Evolutionary conservation across 2,113 vertebrate genomes (phyloP), one percentile per base, ranked within the genome.

Genomic region (Scomber japonicus): DNA sequence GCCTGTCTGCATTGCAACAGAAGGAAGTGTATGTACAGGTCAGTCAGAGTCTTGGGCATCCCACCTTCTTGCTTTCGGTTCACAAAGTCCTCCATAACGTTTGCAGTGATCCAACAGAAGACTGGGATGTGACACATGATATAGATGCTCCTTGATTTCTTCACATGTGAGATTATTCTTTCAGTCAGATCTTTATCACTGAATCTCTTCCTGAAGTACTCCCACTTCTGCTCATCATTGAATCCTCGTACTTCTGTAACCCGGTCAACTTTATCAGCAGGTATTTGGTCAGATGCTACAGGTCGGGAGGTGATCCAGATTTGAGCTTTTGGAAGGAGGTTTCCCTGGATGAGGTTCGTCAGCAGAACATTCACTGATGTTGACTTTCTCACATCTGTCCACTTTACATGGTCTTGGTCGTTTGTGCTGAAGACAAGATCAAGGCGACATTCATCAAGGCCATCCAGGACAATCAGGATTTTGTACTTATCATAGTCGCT

Each of bases 231-330:
- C 1, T 73, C 78, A 0, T 88, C 80, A 12, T 82, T 88, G 57
- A 91, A 91, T 71, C 87, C 87, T 71, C 82, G 78, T 17, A 91
- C 89, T 15, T 89, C 84, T 49, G 84, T 91, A 48, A 89, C 54
- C 0, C 78, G 84, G 31, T 81, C 54, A 16, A 91, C 40, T 27
- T 65, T 68, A 40, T 5, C 13, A 50, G 6, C 2, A 54, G 82
- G 85, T 63, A 91, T 82, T 16, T 1, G 0, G 49, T 61, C 83
- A 1, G 72, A 80, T 1, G 87, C 87, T 54, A 85, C 87, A 46
- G 87, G 89, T 0, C 82, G 65, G 17, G 87, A 85, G 11, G 87
- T 89, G 71, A 91, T 87, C 89, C 89, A 91, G 53, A 91, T 62
- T 0, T 85, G 70, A 59, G 87, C 84, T 30, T 82, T 0, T 2